These are phyloP conservation scores for Periparus ater DNA, from an alignment of 2,797 vertebrate species.

Conservation along the genomic window DNA sequence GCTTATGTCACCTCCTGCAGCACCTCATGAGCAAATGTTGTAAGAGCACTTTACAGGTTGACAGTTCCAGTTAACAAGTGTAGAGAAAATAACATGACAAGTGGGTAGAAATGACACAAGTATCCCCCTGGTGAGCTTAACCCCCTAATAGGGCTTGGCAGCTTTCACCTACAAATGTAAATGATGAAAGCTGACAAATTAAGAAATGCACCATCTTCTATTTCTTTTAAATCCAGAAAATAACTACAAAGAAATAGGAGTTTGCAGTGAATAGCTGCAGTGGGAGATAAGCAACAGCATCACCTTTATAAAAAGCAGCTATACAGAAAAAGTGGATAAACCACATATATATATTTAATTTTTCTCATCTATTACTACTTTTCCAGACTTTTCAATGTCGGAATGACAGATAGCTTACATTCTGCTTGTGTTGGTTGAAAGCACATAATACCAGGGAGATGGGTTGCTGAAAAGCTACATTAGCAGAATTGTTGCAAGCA, in stretches of 20 bases:
- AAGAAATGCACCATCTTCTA: background rate
- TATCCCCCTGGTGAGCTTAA: background rate
- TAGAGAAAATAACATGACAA: constrained; percentile 19
- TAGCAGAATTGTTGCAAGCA: background rate
- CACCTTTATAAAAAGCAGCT: background rate
- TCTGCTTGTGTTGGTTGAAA: background rate
- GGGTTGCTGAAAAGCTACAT: background rate
- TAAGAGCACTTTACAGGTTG: constrained; percentile 52
- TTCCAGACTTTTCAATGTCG: background rate
- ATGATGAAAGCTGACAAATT: background rate
- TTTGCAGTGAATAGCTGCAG: background rate
- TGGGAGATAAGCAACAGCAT: background rate
- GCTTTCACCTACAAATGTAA: constrained; percentile 27
- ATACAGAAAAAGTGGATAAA: background rate
- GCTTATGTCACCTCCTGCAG: constrained; percentile 47
- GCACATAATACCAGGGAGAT: background rate
- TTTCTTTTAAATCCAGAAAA: background rate
- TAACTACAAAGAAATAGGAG: background rate
- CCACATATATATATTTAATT: background rate
- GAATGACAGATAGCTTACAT: background rate
- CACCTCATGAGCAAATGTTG: constrained; percentile 26
- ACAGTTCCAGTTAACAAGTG: constrained; percentile 47
- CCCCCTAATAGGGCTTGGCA: constrained; percentile 34
- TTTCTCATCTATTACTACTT: background rate
- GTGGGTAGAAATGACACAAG: background rate